Evolutionary conservation across 2,888 invertebrate species (phyloP), one percentile per base, ranked within the genome.

Genomic region (Erebia palarica): DNA sequence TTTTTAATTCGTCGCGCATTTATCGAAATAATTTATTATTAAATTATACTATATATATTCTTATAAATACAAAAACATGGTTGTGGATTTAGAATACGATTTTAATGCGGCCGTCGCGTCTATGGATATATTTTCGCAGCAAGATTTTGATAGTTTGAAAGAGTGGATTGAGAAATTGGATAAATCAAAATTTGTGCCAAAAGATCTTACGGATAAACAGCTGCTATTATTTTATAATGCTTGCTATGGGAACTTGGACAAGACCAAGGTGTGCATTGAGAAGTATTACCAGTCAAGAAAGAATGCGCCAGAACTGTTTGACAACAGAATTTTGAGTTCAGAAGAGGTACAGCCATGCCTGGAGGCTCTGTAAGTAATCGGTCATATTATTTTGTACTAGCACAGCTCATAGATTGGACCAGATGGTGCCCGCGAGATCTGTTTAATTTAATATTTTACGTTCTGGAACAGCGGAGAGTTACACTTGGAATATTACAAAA

Each of bases 191-290:
- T 90, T 84, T 80, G 89, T 94, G 75, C 94, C 94, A 21, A 90
- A 91, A 78, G 93, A 94, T 82, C 79, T 93, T 74, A 79, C 94
- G 49, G 94, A 95, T 76, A 95, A 95, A 84, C 95, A 95, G 82
- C 87, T 96, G 69, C 92, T 95, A 47, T 84, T 95, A 59, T 96
- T 96, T 81, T 94, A 95, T 76, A 93, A 95, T 79, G 95, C 96
- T 64, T 96, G 96, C 83, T 94, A 95, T 73, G 95, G 94, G 70
- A 90, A 95, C 57, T 79, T 94, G 77, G 94, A 94, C 14, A 93
- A 92, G 67, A 94, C 94, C 0, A 94, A 95, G 81, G 86, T 82
- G n/a, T 96, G 96, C 78, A 95, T 96, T 77, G 91, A 94, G 76
- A 92, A 92, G 72, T 96, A 95, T 86, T 96, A 95, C 81, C 89